Percentiles rank a stretch among this genome's conserved stretches.
Evolutionary conservation across 2,888 invertebrate genomes (phyloP).

Genomic region (Petrophora chlorosata): DNA sequence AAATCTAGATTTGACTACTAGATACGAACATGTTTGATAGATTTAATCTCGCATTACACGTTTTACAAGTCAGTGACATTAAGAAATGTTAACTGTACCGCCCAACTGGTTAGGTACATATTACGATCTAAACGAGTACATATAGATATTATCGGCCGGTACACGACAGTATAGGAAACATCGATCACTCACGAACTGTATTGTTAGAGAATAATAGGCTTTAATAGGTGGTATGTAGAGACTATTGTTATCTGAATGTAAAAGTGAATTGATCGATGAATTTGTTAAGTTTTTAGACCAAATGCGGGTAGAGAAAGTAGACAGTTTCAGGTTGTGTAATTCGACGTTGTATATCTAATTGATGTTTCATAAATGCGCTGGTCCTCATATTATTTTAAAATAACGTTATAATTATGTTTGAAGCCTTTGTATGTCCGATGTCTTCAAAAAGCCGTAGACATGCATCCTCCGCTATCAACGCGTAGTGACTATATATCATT

Average conservation of each 20-base stretch:
- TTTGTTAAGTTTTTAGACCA: slow-evolving; percentile 40
- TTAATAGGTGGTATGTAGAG: slow-evolving; percentile 9
- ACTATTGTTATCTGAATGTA: slow-evolving; percentile 7
- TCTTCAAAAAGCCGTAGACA: no score
- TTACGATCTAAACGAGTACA: slow-evolving; percentile 36
- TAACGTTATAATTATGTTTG: no score
- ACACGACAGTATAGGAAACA: slow-evolving; percentile 43
- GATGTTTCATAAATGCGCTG: no score
- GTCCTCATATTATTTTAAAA: no score
- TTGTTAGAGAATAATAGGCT: slow-evolving; percentile 28
- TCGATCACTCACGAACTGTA: slow-evolving; percentile 38
- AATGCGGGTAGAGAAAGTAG: slow-evolving; percentile 43
- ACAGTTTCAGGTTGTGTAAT: slow-evolving; percentile 25
- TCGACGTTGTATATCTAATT: no score
- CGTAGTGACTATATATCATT: no score
- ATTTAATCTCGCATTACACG: no score
- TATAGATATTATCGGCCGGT: slow-evolving; percentile 40
- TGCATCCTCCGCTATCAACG: no score
- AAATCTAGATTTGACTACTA: no score
- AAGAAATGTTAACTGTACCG: not conserved
- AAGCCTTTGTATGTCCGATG: no score
- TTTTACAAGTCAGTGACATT: no score
- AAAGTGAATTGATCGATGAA: slow-evolving; percentile 35
- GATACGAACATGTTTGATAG: no score
- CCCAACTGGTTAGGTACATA: slow-evolving; percentile 27